Conservation (phyloP, 2,113 vertebrate species). For the Amphilophus citrinellus region DNA sequence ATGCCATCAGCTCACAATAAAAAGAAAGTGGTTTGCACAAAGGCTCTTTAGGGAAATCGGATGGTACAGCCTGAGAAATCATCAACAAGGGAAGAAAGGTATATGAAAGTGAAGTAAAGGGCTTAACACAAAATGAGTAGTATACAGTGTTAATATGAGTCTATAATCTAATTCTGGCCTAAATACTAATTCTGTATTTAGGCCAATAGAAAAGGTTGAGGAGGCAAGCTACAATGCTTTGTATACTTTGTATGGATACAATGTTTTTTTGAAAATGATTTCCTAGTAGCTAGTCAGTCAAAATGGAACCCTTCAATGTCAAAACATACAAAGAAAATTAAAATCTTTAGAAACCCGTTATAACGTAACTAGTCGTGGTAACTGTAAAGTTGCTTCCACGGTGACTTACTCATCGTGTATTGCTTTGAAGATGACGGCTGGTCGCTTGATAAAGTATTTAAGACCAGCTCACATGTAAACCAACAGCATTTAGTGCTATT, state of each 20-base stretch:
- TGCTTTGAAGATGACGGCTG: neutral
- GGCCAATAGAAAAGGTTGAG: neutral
- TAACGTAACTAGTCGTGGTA: neutral
- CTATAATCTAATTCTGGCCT: too few relatives aligned
- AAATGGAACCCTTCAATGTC: neutral
- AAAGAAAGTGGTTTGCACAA: conserved; percentile 17
- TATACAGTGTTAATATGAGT: neutral
- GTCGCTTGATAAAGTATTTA: neutral
- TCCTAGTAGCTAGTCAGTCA: neutral
- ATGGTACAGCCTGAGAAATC: neutral
- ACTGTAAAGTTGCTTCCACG: neutral
- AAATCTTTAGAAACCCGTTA: neutral
- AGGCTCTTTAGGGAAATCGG: neutral
- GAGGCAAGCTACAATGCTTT: neutral
- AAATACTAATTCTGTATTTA: neutral
- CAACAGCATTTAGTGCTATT: neutral
- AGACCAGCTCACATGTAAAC: neutral
- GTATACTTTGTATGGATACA: neutral
- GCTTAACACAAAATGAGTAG: neutral
- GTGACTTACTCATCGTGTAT: neutral
- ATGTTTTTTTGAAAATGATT: neutral
- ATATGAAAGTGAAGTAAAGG: neutral
- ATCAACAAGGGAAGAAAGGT: neutral
- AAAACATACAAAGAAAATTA: neutral
- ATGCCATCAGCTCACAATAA: conserved; percentile 5